Evolutionary conservation across 2,888 invertebrate species (phyloP), one percentile per base, ranked within the genome.

Genomic region (Odontocolon sp.): DNA sequence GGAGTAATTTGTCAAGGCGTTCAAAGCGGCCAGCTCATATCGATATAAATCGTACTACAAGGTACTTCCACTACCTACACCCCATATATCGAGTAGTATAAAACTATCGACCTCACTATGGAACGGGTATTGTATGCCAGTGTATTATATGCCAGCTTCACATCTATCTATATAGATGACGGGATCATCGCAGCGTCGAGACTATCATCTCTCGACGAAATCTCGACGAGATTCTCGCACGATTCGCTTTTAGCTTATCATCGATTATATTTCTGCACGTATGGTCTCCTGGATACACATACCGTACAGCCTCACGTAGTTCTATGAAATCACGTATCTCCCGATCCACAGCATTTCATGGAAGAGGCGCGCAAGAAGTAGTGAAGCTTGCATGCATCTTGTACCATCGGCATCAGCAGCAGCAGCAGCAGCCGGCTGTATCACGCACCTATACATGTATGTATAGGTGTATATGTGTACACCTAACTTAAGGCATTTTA

Each of bases 1-100:
- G 85, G 78, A 73, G 82, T 83, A 81, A 84, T 87, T 86, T 84
- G 84, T 79, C 83, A 82, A 80, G 83, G 83, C 80, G 84, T 45
- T 68, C 42, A 82, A 79, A 83, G 83, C 81, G 84, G 42, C 57
- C 33, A 45, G 56, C 36, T 31, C 36, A 11, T 57, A 57, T 68
- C 36, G 14, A 47, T 56, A n/a, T n/a, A 45, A 68, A 68, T 68
- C 54, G 31, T 21, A 4, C n/a, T 23, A 23, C 38, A 47, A 50
- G n/a, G 47, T 64, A 38, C 36, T 11, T 50, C 50, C 9, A 2
- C 50, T 38, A 9, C 36, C 6, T 14, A 9, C 36, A 23, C 9
- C 3, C 38, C 8, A 18, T 33, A 61, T 16, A 61, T n/a, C 26
- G 40, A 18, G 38, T 28, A 11, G 26, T 38, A 52, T 40, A 18